Conservation (phyloP, 2,888 invertebrate genomes). For the Neocrepidodera transversa region DNA sequence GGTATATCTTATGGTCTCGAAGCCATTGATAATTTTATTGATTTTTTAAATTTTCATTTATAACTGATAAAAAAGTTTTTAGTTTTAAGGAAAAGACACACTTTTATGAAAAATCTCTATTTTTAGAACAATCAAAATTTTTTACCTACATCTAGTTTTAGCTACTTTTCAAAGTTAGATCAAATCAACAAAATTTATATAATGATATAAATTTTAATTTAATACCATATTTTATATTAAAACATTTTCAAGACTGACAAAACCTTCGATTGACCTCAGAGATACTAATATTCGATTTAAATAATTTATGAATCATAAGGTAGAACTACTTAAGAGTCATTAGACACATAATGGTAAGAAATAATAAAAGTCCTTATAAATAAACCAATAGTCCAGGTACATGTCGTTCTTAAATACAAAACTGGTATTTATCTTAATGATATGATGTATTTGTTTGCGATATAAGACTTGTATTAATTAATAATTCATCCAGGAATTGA, state of each 20-base stretch:
- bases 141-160: too few species aligned
- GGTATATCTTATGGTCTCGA: too few species aligned
- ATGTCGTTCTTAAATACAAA: constrained; percentile 33
- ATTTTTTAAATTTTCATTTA: too few species aligned
- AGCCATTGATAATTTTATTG: too few species aligned
- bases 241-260: not conserved
- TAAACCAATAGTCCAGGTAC: constrained; percentile 27
- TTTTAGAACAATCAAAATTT: too few species aligned
- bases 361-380: constrained; percentile 29
- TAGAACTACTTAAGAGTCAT: constrained; percentile 32
- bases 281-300: constrained; percentile 19
- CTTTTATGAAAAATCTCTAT: too few species aligned
- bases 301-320: constrained; percentile 21
- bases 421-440: constrained; percentile 40
- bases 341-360: constrained; percentile 34
- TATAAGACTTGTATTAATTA: constrained; percentile 43
- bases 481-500: constrained; percentile 36
- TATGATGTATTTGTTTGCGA: constrained; percentile 41
- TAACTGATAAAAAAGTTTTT: too few species aligned
- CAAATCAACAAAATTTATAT: too few species aligned
- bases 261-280: constrained; percentile 12
- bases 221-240: not conserved
- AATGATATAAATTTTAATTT: too few species aligned
- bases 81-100: too few species aligned
- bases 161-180: too few species aligned